A percentile compares a stretch with the other conserved stretches of the same genome.
These are phyloP conservation scores for Psettodes erumei DNA, from an alignment of 2,113 vertebrate species.

Conservation along the genomic window DNA sequence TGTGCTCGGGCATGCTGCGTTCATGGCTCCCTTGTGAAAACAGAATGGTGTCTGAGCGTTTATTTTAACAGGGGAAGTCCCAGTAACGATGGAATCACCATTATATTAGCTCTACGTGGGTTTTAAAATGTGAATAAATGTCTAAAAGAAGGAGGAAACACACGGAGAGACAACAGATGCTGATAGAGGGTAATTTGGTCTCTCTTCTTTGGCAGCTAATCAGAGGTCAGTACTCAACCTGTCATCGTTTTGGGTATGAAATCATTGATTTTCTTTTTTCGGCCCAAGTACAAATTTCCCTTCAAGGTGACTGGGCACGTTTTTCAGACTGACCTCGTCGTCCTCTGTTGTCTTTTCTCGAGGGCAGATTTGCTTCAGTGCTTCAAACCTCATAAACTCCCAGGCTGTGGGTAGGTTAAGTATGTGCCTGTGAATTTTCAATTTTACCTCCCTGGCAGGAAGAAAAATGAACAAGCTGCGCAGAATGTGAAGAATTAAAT, in stretches of 20 bases:
- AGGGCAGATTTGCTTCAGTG: not conserved
- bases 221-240: conserved; percentile 22
- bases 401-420: not conserved
- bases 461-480: not conserved
- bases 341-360: not conserved
- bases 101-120: not conserved
- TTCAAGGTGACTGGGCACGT: not conserved
- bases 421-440: not conserved
- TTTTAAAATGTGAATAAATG: not conserved
- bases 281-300: not conserved
- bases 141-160: not conserved
- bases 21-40: not conserved
- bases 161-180: not conserved
- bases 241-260: conserved; percentile 2
- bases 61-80: not conserved
- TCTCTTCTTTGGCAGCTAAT: conserved; percentile 3
- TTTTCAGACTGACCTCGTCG: not conserved
- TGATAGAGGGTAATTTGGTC: not conserved
- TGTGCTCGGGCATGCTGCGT: not conserved
- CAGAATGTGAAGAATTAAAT: conserved; percentile 8
- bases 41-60: not conserved
- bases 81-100: not conserved
- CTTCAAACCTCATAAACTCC: not conserved
- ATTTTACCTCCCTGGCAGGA: not conserved
- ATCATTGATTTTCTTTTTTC: conserved; percentile 26